These are phyloP conservation scores for Oriolus oriolus DNA, from an alignment of 2,113 vertebrate genomes.

Conservation along the genomic window DNA sequence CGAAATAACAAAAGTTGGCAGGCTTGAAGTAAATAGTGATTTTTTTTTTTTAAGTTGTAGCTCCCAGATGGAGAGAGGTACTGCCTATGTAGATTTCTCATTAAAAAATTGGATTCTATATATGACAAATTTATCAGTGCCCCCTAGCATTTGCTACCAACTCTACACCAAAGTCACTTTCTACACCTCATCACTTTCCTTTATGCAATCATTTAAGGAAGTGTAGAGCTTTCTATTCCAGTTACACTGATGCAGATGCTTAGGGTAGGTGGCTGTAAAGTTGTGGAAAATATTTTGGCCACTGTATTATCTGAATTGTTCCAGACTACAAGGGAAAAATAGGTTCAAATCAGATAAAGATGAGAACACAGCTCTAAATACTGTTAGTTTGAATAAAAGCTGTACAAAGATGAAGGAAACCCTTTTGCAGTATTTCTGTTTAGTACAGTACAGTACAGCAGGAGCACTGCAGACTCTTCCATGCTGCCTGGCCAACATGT, in stretches of 20 bases:
- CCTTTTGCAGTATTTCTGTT: not conserved
- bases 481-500: not conserved
- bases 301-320: not conserved
- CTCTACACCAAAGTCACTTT: not conserved
- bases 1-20: constrained; percentile 3
- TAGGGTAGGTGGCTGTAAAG: not conserved
- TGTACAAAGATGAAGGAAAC: not conserved
- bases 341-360: not conserved
- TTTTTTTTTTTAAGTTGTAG: not conserved
- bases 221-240: not conserved
- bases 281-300: not conserved
- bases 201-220: not conserved
- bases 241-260: not conserved
- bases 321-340: not conserved
- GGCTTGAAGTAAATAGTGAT: not conserved
- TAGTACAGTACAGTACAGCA: not conserved
- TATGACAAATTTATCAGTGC: not conserved
- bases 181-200: not conserved
- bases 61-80: not conserved
- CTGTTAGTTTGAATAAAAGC: not conserved
- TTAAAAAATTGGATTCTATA: not conserved
- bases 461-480: not conserved
- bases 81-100: not conserved
- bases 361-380: not conserved
- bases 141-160: not conserved